Conservation (phyloP, 1,140 invertebrate species). For the Subanguina moxae region DNA sequence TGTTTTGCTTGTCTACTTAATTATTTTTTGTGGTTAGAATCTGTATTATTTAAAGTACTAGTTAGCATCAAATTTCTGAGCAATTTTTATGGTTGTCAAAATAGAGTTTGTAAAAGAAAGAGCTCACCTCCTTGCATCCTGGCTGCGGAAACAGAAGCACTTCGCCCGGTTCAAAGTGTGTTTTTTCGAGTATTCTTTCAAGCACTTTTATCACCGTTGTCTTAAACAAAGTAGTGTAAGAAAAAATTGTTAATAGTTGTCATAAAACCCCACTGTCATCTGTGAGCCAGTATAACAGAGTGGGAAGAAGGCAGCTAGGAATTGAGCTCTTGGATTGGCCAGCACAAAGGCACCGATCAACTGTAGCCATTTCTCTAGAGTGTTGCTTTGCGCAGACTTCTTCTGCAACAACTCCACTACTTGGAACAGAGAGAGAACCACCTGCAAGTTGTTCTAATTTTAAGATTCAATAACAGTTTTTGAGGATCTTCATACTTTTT, state of each 20-base stretch:
- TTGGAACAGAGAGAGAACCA: background rate
- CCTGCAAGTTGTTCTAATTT: too few species aligned
- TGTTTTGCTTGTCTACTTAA: too few species aligned
- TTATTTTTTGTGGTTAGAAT: too few species aligned
- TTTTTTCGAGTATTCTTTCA: constrained; percentile 10
- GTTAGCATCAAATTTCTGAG: background rate
- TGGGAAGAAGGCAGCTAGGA: constrained; percentile 5
- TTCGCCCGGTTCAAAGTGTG: constrained; percentile 22
- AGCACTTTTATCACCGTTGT: constrained; percentile 10
- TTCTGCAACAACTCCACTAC: background rate
- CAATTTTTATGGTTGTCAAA: background rate
- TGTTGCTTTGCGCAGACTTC: background rate
- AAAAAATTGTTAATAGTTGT: constrained; percentile 3
- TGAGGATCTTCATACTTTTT: too few species aligned
- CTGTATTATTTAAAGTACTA: too few species aligned
- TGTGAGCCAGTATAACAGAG: constrained; percentile 8
- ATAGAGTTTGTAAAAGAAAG: too few species aligned
- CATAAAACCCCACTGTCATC: constrained; percentile 16
- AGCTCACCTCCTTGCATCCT: background rate
- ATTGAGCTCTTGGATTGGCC: constrained; percentile 2
- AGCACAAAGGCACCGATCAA: constrained; percentile 10
- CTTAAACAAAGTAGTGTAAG: constrained; percentile 17
- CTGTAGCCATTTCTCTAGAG: background rate
- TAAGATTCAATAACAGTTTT: too few species aligned
- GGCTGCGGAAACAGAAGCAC: constrained; percentile 33